Base-by-base conservation (phyloP, 2,888 invertebrate species). In the Ochlodes sylvanus region DNA sequence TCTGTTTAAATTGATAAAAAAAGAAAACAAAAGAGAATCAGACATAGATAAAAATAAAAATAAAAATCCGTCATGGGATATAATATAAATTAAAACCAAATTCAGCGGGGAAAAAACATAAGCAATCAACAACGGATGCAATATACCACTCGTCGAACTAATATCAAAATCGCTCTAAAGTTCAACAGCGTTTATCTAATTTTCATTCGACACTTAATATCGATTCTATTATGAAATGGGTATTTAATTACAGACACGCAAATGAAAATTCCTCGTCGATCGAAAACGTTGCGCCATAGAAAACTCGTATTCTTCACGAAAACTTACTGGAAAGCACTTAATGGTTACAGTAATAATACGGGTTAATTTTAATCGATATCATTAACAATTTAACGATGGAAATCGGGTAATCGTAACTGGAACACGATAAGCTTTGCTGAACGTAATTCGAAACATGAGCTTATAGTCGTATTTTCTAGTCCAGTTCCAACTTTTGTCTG, bases 291-390 rank as follows among this genome's bases (percentile, higher is more conserved):
- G 73, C 82, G 89, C 81, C 77, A 71, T 85, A 84, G 82, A 83
- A 77, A 81, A 77, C 77, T 84, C 81, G 27, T 66, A 19, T 85
- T 84, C 80, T 83, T 82, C 75, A 82, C 80, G 83, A 83, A 88
- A 87, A 86, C 86, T 79, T 85, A 84, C 60, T 32, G 66, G 60
- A 66, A 66, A 66, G 66, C 38, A 66, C 66, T 60, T 60, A 52
- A 32, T 50, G 17, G 50, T 60, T 60, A 66, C 66, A 15, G 32
- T 66, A 66, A 66, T 66, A 66, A 58, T 52, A 66, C 82, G 79
- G 81, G 82, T 84, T 88, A 84, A 89, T 87, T 87, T 83, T 84
- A 88, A 89, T 86, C 84, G 86, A 88, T 89, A 85, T 80, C 81
- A 79, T 84, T 69, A 32, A 42, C 55, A 27, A 44, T 57, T 42